A percentile compares a stretch with the other conserved stretches of the same genome.
These are phyloP conservation scores for Colaptes auratus DNA, from an alignment of 2,113 vertebrate species.

Conservation along the genomic window DNA sequence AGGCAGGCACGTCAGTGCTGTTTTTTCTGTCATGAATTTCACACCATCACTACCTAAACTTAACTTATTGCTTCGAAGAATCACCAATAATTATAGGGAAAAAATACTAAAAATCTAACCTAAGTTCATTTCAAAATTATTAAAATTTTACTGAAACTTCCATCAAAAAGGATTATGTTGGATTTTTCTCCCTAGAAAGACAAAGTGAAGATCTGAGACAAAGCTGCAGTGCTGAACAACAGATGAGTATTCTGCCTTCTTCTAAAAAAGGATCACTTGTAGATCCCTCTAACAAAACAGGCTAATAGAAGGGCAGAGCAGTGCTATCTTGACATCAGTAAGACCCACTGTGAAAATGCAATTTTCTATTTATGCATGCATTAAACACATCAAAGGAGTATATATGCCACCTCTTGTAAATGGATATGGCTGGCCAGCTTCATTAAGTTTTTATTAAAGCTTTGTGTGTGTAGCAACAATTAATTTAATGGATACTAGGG, in stretches of 20 bases:
- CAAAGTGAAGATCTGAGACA: background rate
- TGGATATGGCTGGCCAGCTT: background rate
- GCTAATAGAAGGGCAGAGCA: background rate
- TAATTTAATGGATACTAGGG: background rate
- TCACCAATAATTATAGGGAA: background rate
- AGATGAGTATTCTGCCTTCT: background rate
- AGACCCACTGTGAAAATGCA: background rate
- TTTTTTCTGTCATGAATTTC: background rate
- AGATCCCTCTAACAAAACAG: background rate
- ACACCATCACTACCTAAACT: background rate
- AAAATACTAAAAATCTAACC: background rate
- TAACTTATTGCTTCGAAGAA: background rate
- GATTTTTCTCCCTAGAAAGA: slow-evolving; percentile 15
- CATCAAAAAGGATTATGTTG: background rate
- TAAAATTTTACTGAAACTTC: background rate
- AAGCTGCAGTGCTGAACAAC: background rate
- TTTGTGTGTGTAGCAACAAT: background rate
- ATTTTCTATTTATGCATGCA: background rate
- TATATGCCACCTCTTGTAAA: background rate
- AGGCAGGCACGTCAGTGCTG: background rate
- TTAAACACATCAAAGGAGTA: background rate
- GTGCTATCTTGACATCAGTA: background rate
- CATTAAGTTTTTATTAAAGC: background rate
- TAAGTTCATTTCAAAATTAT: background rate
- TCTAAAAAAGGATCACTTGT: background rate